Conservation (phyloP, 2,113 vertebrate genomes). For the Gobiocypris rarus region DNA sequence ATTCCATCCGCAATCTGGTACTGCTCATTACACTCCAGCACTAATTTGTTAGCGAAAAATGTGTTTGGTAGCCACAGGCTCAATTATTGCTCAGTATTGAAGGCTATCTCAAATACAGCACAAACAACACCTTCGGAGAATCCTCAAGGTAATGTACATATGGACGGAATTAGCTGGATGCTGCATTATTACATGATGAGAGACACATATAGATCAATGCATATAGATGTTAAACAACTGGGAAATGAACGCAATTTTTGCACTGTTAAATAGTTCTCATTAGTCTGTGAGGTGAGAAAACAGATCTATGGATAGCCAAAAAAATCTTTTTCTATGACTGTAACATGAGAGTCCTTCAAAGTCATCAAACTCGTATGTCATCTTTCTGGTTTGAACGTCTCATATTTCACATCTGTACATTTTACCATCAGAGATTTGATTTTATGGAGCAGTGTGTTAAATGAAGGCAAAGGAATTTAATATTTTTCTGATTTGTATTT, state of each 20-base stretch:
- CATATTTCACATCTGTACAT: background rate
- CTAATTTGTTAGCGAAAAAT: conserved; percentile 16
- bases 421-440: background rate
- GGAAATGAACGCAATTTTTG: background rate
- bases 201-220: background rate
- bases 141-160: background rate
- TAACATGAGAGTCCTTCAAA: conserved; percentile 3
- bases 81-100: background rate
- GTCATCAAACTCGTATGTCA: background rate
- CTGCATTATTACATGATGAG: background rate
- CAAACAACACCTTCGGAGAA: background rate
- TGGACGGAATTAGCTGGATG: background rate
- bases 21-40: background rate
- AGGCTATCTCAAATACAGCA: background rate
- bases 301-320: background rate
- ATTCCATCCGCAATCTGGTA: background rate
- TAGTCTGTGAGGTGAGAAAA: conserved; percentile 4
- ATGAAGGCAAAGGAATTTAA: background rate
- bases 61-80: conserved; percentile 12
- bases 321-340: background rate
- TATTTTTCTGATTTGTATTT: too few species aligned
- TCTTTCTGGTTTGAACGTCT: background rate
- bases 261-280: background rate
- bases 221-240: background rate
- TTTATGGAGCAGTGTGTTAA: background rate